A percentile compares a stretch with the other conserved stretches of the same genome.
phyloP scores from a whole-genome alignment of 2,888 invertebrate species.

The Callimorpha dominula region DNA sequence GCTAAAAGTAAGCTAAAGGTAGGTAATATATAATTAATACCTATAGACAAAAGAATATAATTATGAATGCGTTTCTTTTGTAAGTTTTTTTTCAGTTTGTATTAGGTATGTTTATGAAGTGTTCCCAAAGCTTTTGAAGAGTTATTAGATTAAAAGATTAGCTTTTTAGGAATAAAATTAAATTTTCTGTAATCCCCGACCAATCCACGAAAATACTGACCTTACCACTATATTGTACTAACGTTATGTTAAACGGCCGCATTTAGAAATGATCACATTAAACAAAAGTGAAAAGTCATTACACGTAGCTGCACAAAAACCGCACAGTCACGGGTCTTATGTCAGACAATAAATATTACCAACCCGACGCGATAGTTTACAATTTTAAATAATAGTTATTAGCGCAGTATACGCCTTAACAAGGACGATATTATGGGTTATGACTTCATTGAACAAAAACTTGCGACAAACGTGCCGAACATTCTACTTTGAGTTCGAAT shows the following conservation, averaged over 20 bases:
- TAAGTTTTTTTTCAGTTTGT: too few species aligned
- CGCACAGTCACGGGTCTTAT: conserved; percentile 15
- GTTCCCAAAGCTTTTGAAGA: too few species aligned
- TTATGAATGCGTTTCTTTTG: too few species aligned
- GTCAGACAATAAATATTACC: conserved; percentile 21
- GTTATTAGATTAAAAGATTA: too few species aligned
- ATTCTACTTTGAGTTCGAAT: conserved; percentile 49
- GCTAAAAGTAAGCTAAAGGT: too few species aligned
- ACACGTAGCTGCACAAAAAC: conserved; percentile 8
- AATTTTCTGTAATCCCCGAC: too few species aligned
- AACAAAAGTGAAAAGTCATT: conserved; percentile 20
- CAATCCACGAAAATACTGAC: too few species aligned
- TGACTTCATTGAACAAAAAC: conserved; percentile 72
- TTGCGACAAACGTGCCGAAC: conserved; percentile 60
- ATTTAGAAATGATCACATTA: conserved; percentile 13
- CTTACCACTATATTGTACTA: too few species aligned
- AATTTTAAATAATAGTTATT: conserved; percentile 30
- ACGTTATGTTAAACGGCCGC: not conserved
- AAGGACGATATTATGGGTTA: conserved; percentile 61
- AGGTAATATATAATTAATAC: too few species aligned
- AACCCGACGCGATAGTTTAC: conserved; percentile 14
- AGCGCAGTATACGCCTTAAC: conserved; percentile 52
- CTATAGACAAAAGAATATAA: too few species aligned
- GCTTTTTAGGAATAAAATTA: too few species aligned
- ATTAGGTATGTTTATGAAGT: too few species aligned